Evolutionary conservation across 2,113 vertebrate genomes (phyloP).

Genomic region (Oceanodroma tethys): DNA sequence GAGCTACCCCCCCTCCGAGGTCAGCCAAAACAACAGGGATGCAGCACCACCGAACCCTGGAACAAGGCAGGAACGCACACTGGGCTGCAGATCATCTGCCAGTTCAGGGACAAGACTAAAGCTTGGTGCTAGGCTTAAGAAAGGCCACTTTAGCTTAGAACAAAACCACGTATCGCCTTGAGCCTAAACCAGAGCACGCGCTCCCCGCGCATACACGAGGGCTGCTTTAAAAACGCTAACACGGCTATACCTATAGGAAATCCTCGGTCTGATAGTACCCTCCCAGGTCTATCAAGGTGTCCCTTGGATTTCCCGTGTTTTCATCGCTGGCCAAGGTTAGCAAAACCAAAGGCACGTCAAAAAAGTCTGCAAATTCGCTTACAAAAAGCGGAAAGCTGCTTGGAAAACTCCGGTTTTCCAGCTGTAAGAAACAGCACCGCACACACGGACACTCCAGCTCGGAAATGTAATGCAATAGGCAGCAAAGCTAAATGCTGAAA

Average conservation of each 20-base stretch:
- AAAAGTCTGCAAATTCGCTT: neutral
- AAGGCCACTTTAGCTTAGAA: neutral
- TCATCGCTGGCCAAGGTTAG: neutral
- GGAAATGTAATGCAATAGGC: neutral
- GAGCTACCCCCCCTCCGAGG: neutral
- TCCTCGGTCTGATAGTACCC: rapidly evolving
- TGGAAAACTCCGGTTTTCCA: neutral
- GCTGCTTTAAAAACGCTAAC: neutral
- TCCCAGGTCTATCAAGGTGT: neutral
- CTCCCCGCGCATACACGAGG: neutral
- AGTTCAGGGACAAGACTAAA: neutral
- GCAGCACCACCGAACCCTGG: neutral
- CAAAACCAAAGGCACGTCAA: neutral
- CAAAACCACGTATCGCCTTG: neutral
- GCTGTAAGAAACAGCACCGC: neutral
- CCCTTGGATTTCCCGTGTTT: neutral
- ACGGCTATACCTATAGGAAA: neutral
- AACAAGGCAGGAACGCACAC: neutral
- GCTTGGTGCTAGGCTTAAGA: neutral
- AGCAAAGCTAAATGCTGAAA: neutral
- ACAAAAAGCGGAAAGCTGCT: neutral
- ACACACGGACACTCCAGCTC: neutral
- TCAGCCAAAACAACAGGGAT: rapidly evolving
- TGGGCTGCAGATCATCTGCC: neutral
- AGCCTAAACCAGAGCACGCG: neutral